Evolutionary conservation across 2,797 vertebrate species (phyloP).

Genomic region (Macroramphosus scolopax): DNA sequence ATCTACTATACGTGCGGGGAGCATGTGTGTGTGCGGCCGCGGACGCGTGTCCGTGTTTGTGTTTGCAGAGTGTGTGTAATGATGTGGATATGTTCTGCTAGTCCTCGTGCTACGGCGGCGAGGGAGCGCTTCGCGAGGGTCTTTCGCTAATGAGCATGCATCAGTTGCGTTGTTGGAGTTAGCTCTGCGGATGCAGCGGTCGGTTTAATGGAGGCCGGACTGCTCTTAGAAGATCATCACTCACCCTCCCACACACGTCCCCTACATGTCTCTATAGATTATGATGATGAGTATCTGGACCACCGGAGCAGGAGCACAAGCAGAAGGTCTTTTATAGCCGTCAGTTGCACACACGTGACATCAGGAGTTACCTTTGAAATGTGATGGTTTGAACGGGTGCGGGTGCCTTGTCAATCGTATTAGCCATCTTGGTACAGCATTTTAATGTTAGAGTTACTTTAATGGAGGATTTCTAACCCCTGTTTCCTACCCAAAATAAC

Average conservation of each 20-base stretch:
- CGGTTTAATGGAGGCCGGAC: conserved; percentile 64
- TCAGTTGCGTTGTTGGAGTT: conserved; percentile 65
- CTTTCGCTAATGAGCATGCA: conserved; percentile 66
- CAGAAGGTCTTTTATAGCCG: too few species aligned
- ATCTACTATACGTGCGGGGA: conserved; percentile 15
- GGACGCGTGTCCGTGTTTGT: not conserved
- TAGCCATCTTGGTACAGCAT: too few species aligned
- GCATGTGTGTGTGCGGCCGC: not conserved
- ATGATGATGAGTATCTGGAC: conserved; percentile 15
- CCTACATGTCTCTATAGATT: conserved; percentile 12
- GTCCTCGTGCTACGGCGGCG: conserved; percentile 33
- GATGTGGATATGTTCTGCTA: conserved; percentile 33
- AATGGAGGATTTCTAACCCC: too few species aligned
- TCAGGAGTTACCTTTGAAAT: too few species aligned
- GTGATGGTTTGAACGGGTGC: too few species aligned
- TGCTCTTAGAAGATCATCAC: conserved; percentile 57
- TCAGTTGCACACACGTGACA: too few species aligned
- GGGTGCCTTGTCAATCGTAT: too few species aligned
- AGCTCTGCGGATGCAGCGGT: conserved; percentile 55
- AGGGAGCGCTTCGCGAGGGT: conserved; percentile 52
- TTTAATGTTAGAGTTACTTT: too few species aligned
- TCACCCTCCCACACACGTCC: conserved; percentile 16
- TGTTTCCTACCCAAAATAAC: too few species aligned
- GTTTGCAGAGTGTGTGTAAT: conserved; percentile 20
- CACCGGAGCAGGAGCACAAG: too few species aligned